Conservation (phyloP, 2,113 vertebrate genomes). For the pig (Sus scrofa) region T2T-Sscrofa CM000824.6:211879501-211880000, state of each 20-base stretch:
- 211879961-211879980: background rate
- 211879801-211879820: fast-evolving
- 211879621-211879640: background rate
- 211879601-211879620: background rate
- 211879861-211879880: background rate
- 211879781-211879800: background rate
- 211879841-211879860: background rate
- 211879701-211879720: background rate
- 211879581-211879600: background rate
- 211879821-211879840: background rate
- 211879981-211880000: background rate
- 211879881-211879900: background rate
- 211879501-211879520: background rate
- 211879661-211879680: background rate
- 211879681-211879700: background rate
- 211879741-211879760: background rate
- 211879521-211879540: background rate
- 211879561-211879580: background rate
- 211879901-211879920: background rate
- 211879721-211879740: background rate
- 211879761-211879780: background rate
- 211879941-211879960: background rate
- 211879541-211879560: background rate
- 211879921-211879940: background rate
- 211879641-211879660: background rate